phyloP scores from a whole-genome alignment of 2,888 invertebrate species.

The Meghimatium bilineatum region DNA sequence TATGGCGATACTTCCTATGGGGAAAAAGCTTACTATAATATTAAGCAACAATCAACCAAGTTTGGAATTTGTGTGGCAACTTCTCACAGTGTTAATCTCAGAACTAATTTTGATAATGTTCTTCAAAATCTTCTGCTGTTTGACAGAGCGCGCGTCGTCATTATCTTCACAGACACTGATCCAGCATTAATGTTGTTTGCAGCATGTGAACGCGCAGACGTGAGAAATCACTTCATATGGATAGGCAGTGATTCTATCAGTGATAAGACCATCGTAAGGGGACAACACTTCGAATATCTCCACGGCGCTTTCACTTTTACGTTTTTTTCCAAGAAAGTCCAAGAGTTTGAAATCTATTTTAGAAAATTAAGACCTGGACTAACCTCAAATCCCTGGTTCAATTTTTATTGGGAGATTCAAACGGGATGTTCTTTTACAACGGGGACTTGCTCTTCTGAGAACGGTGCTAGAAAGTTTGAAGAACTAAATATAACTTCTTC shows the following conservation, averaged over 20 bases:
- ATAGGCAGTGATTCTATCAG: slow-evolving; percentile 62
- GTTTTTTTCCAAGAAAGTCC: slow-evolving; percentile 23
- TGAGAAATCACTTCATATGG: slow-evolving; percentile 61
- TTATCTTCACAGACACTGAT: slow-evolving; percentile 59
- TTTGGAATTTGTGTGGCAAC: slow-evolving; percentile 60
- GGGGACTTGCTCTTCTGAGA: slow-evolving; percentile 31
- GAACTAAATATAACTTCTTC: slow-evolving; percentile 16
- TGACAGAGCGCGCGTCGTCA: slow-evolving; percentile 55
- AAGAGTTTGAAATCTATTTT: slow-evolving; percentile 18
- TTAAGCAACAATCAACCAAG: slow-evolving; percentile 49
- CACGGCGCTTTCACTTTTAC: slow-evolving; percentile 57
- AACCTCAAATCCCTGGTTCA: slow-evolving; percentile 34
- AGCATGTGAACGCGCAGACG: slow-evolving; percentile 44
- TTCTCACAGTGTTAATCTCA: slow-evolving; percentile 39
- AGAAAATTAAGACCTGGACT: neutral
- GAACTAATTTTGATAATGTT: neutral
- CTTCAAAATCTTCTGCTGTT: neutral
- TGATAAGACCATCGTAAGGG: slow-evolving; percentile 40
- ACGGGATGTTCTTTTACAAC: neutral
- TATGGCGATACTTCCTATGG: slow-evolving; percentile 82
- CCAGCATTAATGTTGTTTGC: slow-evolving; percentile 50
- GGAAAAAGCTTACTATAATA: slow-evolving; percentile 55
- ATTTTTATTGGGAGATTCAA: slow-evolving; percentile 3
- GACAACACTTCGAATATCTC: slow-evolving; percentile 53
- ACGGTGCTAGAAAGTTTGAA: neutral